phyloP scores from a whole-genome alignment of 2,888 invertebrate genomes.

The Podabrus alpinus region DNA sequence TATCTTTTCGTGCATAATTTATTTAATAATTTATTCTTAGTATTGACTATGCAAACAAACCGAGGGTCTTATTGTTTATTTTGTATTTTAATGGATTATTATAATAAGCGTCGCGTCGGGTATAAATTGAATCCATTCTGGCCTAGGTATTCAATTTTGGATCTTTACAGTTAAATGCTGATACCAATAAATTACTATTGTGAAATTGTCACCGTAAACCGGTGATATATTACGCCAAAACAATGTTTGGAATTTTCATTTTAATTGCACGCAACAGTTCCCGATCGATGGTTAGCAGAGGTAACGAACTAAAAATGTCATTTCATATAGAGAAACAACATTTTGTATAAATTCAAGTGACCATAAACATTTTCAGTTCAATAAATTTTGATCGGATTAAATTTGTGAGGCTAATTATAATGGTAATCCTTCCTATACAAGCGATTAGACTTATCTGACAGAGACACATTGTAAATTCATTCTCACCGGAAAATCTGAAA shows the following conservation, averaged over 20 bases:
- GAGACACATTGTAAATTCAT: conserved; percentile 22
- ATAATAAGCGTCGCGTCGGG: background rate
- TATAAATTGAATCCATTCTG: background rate
- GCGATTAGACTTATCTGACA: conserved; percentile 26
- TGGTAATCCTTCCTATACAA: conserved; percentile 24
- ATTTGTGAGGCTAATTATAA: conserved; percentile 24
- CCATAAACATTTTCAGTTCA: conserved; percentile 21
- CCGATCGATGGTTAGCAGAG: background rate
- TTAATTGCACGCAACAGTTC: conserved; percentile 5
- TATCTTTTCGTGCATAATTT: background rate
- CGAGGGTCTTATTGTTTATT: background rate
- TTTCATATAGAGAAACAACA: background rate
- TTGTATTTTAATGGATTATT: background rate
- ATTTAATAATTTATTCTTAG: background rate
- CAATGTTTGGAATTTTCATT: conserved; percentile 1
- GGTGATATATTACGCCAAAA: conserved; percentile 3
- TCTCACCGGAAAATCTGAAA: conserved; percentile 18
- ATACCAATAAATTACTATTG: conserved; percentile 3
- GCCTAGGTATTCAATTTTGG: conserved; percentile 2
- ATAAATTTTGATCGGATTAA: conserved; percentile 22
- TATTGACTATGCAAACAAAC: conserved; percentile 1
- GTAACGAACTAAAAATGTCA: background rate
- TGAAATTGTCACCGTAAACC: conserved; percentile 2
- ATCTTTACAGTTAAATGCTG: background rate
- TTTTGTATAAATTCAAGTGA: conserved; percentile 20